Conservation (phyloP, 2,797 vertebrate genomes). For the Picus viridis region DNA sequence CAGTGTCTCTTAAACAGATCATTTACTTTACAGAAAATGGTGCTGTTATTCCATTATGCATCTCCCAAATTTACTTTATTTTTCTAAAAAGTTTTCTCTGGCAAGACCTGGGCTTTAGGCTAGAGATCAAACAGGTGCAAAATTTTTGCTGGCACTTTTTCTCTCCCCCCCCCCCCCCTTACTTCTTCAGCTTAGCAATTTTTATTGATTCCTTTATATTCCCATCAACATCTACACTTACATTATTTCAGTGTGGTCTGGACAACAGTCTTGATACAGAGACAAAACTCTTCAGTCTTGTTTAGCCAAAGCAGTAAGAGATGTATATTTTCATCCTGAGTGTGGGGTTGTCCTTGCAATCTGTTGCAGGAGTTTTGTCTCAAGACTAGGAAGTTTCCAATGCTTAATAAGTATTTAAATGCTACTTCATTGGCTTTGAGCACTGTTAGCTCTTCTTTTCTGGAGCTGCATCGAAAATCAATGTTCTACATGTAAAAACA, state of each 20-base stretch:
- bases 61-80: background rate
- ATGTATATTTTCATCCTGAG: background rate
- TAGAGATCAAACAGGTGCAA: slow-evolving; percentile 44
- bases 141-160: background rate
- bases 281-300: slow-evolving; percentile 47
- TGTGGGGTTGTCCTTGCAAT: background rate
- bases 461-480: background rate
- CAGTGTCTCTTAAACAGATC: background rate
- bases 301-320: slow-evolving; percentile 23
- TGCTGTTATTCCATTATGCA: background rate
- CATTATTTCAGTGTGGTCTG: slow-evolving; percentile 47
- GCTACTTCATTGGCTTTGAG: background rate
- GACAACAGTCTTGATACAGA: slow-evolving; percentile 1
- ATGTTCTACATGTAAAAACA: background rate
- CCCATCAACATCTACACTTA: slow-evolving; percentile 1
- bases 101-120: slow-evolving; percentile 11
- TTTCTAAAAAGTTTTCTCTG: slow-evolving; percentile 40
- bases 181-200: background rate
- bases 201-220: slow-evolving; percentile 14
- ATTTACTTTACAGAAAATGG: slow-evolving; percentile 7
- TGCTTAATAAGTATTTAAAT: background rate
- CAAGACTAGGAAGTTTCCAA: background rate
- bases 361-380: background rate
- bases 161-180: background rate
- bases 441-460: background rate